Conservation (phyloP, 2,888 invertebrate genomes). For the Nysson spinosus region DNA sequence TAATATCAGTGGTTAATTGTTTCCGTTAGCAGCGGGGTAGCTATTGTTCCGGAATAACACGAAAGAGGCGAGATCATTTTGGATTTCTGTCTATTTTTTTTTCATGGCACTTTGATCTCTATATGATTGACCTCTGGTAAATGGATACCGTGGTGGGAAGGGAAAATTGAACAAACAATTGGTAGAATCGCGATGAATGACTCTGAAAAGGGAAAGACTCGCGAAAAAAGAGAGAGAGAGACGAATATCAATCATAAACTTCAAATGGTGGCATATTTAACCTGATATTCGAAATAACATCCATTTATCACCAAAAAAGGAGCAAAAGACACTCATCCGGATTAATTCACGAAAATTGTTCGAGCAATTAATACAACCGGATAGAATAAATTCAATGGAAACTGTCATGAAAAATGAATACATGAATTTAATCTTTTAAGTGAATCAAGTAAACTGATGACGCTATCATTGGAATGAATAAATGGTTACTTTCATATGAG, state of each 20-base stretch:
- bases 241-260: conserved; percentile 23
- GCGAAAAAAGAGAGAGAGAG: neutral
- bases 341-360: too few species aligned
- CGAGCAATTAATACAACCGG: too few species aligned
- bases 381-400: too few species aligned
- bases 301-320: neutral
- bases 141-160: neutral
- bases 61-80: neutral
- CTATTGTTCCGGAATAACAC: neutral
- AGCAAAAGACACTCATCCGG: too few species aligned
- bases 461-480: too few species aligned
- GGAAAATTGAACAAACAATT: neutral
- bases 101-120: neutral
- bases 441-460: too few species aligned
- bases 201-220: conserved; percentile 7
- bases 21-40: too few species aligned
- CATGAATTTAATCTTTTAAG: too few species aligned
- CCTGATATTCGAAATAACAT: neutral
- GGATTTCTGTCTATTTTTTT: neutral
- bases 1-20: too few species aligned
- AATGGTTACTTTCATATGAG: too few species aligned
- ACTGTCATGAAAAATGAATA: too few species aligned
- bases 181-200: conserved; percentile 10
- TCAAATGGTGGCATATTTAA: neutral
- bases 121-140: conserved; percentile 4